Evolutionary conservation across 2,888 invertebrate genomes (phyloP), one percentile per base, ranked within the genome.

Genomic region (Copidosoma aretas): DNA sequence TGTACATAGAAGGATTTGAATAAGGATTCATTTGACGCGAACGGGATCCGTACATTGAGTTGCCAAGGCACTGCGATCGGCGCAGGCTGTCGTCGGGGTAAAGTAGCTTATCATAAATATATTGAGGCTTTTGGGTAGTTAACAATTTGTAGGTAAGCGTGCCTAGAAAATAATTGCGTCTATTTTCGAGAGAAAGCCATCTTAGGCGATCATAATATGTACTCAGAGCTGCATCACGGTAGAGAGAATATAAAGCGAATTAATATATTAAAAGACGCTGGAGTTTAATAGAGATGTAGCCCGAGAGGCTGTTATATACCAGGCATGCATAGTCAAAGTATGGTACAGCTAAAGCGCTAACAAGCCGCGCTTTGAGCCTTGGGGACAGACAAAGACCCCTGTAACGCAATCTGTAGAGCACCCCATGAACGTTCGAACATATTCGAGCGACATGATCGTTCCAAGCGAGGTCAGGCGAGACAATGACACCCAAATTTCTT

Each of bases 281-380:
- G 19, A 53, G 5, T 12, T 53, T 53, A 3, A 21, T 53, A 3
- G 19, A 5, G 4, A 53, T 5, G 19, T 53, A 53, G 1, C 53
- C 53, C 3, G 21, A 53, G 4, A 53, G 19, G 5, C 22, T 21
- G 5, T 1, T 25, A 41, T 5, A 60, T 1, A 43, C 60, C 25
- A 60, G 21, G 41, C 60, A 60, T 5, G 60, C 43, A 24, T 60
- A 60, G n/a, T 60, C 60, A 15, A 60, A 60, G 17, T 60, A 43
- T 4, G 60, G 60, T 3, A 41, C 1, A n/a, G 41, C 43, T 8
- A 60, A 43, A 4, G 60, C 49, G 5, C 5, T 58, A 12, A 25
- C 58, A 1, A 58, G 15, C 32, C 15, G 1, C 3, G 14, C 10
- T 19, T 58, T 53, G 12, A 53, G 8, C 22, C 19, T 12, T 5